Conservation (phyloP, 2,888 invertebrate genomes). For the Abscondita cerata region DNA sequence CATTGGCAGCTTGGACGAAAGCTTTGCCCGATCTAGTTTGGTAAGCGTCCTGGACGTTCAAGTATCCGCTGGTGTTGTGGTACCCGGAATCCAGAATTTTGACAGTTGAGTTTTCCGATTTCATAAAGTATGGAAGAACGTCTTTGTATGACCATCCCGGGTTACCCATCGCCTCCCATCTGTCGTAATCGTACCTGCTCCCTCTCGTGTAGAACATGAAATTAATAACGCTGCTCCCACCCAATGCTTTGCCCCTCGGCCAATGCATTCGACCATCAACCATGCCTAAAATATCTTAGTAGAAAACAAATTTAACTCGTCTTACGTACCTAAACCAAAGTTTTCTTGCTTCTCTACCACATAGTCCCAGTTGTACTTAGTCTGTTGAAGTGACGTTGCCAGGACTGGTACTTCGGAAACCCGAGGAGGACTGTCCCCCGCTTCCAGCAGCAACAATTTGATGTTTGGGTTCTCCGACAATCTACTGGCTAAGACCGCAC, state of each 20-base stretch:
- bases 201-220: constrained; percentile 93
- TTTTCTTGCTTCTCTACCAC: constrained; percentile 64
- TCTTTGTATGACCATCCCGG: constrained; percentile 86
- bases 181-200: constrained; percentile 84
- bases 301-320: background rate
- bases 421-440: constrained; percentile 63
- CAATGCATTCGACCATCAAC: constrained; percentile 57
- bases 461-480: constrained; percentile 68
- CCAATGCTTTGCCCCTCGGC: constrained; percentile 66
- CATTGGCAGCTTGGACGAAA: constrained; percentile 81
- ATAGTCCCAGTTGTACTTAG: constrained; percentile 68
- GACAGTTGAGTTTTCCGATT: constrained; percentile 88
- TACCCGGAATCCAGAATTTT: constrained; percentile 81
- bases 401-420: constrained; percentile 63
- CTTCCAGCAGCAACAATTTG: constrained; percentile 72
- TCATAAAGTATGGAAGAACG: constrained; percentile 83
- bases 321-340: constrained; percentile 60
- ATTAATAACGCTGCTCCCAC: constrained; percentile 87
- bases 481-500: constrained; percentile 74
- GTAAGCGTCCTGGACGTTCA: constrained; percentile 84
- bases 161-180: constrained; percentile 85
- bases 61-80: constrained; percentile 78
- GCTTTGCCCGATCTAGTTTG: constrained; percentile 81
- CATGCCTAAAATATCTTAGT: constrained; percentile 46
- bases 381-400: constrained; percentile 63